phyloP scores from a whole-genome alignment of 2,888 invertebrate genomes.

The Lycocerus yunnanus region DNA sequence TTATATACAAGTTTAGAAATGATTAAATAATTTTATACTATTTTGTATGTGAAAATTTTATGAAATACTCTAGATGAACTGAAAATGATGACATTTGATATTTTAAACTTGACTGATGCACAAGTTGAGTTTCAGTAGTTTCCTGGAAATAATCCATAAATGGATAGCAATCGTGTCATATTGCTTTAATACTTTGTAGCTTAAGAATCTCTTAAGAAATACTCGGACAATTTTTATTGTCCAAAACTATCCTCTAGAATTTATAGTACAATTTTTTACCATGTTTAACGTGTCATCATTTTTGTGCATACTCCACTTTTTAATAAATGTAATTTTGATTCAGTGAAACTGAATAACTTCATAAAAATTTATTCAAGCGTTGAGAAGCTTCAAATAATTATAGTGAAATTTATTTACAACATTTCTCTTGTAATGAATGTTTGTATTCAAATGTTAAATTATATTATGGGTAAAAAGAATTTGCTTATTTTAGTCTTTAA shows the following conservation, averaged over 20 bases:
- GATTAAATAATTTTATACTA: neutral
- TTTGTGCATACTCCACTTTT: neutral
- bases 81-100: neutral
- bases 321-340: neutral
- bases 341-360: neutral
- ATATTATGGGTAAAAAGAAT: too few species aligned
- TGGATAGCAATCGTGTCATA: neutral
- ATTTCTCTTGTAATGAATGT: too few species aligned
- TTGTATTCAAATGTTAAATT: too few species aligned
- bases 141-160: neutral
- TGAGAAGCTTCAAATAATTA: neutral
- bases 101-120: neutral
- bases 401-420: neutral
- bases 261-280: neutral
- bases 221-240: neutral
- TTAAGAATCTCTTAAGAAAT: neutral
- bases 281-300: neutral
- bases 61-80: neutral
- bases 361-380: neutral
- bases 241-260: neutral
- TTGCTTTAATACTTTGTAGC: neutral
- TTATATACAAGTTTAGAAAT: neutral
- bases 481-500: too few species aligned
- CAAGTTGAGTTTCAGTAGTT: neutral
- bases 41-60: neutral